These are phyloP conservation scores for Tachyglossus aculeatus DNA, from an alignment of 2,797 vertebrate genomes.

Conservation along the genomic window DNA sequence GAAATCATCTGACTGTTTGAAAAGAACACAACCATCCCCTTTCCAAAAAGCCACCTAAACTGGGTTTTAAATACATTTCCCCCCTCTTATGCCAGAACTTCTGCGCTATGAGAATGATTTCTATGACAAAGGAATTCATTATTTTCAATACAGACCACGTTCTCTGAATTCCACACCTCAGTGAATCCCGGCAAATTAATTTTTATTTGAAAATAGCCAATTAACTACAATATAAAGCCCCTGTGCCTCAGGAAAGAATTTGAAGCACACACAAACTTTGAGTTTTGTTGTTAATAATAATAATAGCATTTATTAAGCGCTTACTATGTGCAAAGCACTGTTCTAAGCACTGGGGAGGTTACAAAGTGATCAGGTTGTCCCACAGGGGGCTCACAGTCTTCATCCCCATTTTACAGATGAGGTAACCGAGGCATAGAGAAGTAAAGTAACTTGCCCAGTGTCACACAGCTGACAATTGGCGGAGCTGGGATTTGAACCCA, in stretches of 20 bases:
- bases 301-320: too few species aligned
- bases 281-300: slow-evolving; percentile 39
- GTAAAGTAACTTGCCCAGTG: too few species aligned
- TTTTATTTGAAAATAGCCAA: slow-evolving; percentile 62
- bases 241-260: slow-evolving; percentile 44
- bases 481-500: too few species aligned
- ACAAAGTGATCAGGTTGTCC: too few species aligned
- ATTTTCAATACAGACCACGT: slow-evolving; percentile 34
- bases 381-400: too few species aligned
- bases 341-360: too few species aligned
- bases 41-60: background rate
- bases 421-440: too few species aligned
- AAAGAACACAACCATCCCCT: too few species aligned
- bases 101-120: slow-evolving; percentile 23
- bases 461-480: too few species aligned
- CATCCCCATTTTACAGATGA: too few species aligned
- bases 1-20: too few species aligned
- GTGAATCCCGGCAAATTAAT: slow-evolving; percentile 63
- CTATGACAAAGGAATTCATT: slow-evolving; percentile 55
- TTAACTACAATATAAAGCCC: slow-evolving; percentile 56
- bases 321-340: too few species aligned
- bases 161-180: slow-evolving; percentile 48
- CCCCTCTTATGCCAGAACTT: background rate
- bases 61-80: slow-evolving; percentile 8
- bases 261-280: slow-evolving; percentile 14